Evolutionary conservation across 2,797 vertebrate species (phyloP), one percentile per base, ranked within the genome.

Genomic region (Rhadinocentrus ornatus): DNA sequence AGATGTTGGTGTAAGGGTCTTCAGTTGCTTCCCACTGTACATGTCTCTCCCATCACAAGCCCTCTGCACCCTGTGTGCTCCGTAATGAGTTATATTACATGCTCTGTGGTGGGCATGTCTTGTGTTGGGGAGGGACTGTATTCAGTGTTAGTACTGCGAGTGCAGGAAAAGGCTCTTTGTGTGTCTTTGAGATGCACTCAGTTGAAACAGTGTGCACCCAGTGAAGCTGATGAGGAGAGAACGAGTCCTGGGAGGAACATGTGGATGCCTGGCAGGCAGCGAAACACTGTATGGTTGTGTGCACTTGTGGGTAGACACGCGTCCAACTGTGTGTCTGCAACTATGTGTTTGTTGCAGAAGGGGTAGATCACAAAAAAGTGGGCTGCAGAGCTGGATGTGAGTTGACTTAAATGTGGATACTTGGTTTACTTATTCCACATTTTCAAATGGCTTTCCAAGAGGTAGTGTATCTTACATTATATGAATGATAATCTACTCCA

Each of bases 1-100:
- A 91, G 88, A 91, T 75, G 86, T 89, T 85, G 81, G 80, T 52
- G 66, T 53, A 48, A 54, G 32, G 56, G 27, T 63, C 57, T 57
- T 29, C 77, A n/a, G 39, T 72, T 69, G 62, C 71, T 67, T 80
- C 69, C 71, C 4, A 54, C 69, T 77, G 83, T 83, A 66, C 77
- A 83, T 75, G 82, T 86, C 86, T 86, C 82, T 81, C 84, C 84
- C 86, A 89, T 90, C 87, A 64, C 87, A 86, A 32, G 84, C 74
- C 86, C 85, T 77, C 79, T 81, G 75, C 87, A 84, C 81, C 79
- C 84, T 77, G 82, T 65, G 65, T 73, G 86, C 81, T 81, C 90
- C 67, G 89, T 93, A 91, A 93, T 91, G 89, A 92, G 86, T 86
- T 92, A 87, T 89, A 92, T 93, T 92, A 93, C 91, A 91, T 89